phyloP scores from a whole-genome alignment of 1,140 invertebrate genomes.

The Drosophila bocki region DNA sequence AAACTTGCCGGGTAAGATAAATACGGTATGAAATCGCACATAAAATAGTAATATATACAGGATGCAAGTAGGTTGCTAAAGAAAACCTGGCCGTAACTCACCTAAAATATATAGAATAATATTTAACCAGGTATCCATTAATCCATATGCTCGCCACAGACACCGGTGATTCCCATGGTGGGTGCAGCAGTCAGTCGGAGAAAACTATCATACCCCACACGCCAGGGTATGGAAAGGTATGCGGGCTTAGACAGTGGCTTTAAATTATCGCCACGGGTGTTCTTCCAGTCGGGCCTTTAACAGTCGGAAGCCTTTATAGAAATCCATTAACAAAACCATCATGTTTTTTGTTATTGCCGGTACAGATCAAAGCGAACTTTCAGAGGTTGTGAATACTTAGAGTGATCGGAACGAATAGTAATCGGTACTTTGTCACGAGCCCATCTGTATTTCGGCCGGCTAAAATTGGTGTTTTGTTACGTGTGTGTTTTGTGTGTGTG shows the following conservation, averaged over 20 bases:
- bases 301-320: conserved; percentile 59
- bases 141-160: conserved; percentile 10
- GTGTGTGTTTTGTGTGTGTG: conserved; percentile 14
- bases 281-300: conserved; percentile 53
- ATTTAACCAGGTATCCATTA: background rate
- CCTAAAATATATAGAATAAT: background rate
- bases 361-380: conserved; percentile 43
- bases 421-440: conserved; percentile 52
- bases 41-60: conserved; percentile 5
- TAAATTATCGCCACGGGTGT: conserved; percentile 63
- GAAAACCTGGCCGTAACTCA: background rate
- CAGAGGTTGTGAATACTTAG: conserved; percentile 45
- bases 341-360: conserved; percentile 56
- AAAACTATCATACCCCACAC: conserved; percentile 31
- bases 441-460: conserved; percentile 41
- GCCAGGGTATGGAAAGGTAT: conserved; percentile 51
- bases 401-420: conserved; percentile 50
- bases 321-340: conserved; percentile 65
- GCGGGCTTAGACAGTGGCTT: conserved; percentile 52
- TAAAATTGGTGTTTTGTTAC: conserved; percentile 31
- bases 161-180: background rate
- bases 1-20: background rate
- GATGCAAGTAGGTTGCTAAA: conserved; percentile 7
- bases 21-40: conserved; percentile 7
- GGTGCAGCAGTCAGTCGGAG: conserved; percentile 24